phyloP scores from a whole-genome alignment of 2,113 vertebrate genomes.

The Dendropsophus ebraccatus region DNA sequence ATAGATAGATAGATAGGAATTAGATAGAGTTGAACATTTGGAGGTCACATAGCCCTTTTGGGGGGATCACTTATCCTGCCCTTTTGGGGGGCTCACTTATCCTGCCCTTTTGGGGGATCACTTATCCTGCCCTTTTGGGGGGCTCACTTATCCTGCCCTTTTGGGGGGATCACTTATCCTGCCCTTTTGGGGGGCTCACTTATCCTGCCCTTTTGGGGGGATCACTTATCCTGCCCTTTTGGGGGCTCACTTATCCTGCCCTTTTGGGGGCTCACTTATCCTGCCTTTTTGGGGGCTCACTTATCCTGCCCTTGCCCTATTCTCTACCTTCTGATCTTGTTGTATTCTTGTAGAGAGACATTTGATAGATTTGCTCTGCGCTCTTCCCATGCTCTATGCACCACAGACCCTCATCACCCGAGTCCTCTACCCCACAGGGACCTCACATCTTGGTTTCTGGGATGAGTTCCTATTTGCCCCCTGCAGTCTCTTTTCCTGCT shows the following conservation, averaged over 20 bases:
- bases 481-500: not conserved
- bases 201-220: too few relatives aligned
- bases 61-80: too few relatives aligned
- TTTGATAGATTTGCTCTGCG: not conserved
- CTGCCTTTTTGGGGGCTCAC: not conserved
- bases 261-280: not conserved
- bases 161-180: not conserved
- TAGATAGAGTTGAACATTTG: not conserved
- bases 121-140: not conserved
- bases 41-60: not conserved
- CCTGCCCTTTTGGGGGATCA: not conserved
- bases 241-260: too few relatives aligned
- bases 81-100: not conserved
- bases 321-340: not conserved
- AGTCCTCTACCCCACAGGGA: slow-evolving; percentile 3
- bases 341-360: not conserved
- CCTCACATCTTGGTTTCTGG: slow-evolving; percentile 31
- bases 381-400: not conserved
- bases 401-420: slow-evolving; percentile 13
- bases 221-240: not conserved
- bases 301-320: too few relatives aligned
- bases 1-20: not conserved
- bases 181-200: not conserved
- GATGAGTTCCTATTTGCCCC: slow-evolving; percentile 14
- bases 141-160: too few relatives aligned